A percentile compares a stretch with the other conserved stretches of the same genome.
Conservation (phyloP, 2,113 vertebrate species). For the pig (Sus scrofa) region T2T-Sscrofa CM000815.6:114241501-114242000, state of each 20-base stretch:
- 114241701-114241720: conserved; percentile 45
- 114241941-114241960: conserved; percentile 33
- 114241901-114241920: conserved; percentile 6
- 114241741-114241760: conserved; percentile 40
- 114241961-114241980: conserved; percentile 27
- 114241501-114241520: not conserved
- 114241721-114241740: conserved; percentile 16
- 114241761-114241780: not conserved
- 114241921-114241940: conserved; percentile 43
- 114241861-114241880: not conserved
- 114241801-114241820: conserved; percentile 45
- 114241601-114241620: not conserved
- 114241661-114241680: not conserved
- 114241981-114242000: conserved; percentile 42
- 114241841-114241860: conserved; percentile 43
- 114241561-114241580: not conserved
- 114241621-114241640: conserved; percentile 3
- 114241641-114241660: not conserved
- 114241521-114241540: not conserved
- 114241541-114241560: conserved; percentile 26
- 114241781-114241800: not conserved
- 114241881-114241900: conserved; percentile 26
- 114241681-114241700: not conserved
- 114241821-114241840: conserved; percentile 37
- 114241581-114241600: not conserved